These are phyloP conservation scores for Colius striatus DNA, from an alignment of 2,113 vertebrate genomes.

Conservation along the genomic window DNA sequence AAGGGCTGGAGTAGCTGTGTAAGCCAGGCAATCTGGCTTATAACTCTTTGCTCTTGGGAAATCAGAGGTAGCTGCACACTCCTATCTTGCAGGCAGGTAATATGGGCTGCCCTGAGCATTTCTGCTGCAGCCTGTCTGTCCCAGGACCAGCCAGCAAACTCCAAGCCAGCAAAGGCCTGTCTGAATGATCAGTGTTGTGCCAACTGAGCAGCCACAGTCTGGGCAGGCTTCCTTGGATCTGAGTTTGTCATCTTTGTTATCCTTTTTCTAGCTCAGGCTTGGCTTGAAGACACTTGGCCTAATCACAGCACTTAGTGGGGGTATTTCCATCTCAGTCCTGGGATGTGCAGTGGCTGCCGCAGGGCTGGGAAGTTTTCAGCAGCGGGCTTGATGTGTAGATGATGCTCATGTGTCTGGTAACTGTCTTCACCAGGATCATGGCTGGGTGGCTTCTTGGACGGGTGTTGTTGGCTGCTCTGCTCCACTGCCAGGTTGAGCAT, in stretches of 20 bases:
- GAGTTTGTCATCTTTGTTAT: not conserved
- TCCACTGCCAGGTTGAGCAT: rapidly evolving
- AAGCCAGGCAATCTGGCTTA: not conserved
- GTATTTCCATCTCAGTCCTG: rapidly evolving
- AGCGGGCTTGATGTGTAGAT: not conserved
- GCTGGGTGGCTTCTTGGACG: not conserved
- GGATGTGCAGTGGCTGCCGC: not conserved
- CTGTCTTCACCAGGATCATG: rapidly evolving
- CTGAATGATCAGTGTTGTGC: not conserved
- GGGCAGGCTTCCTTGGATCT: not conserved
- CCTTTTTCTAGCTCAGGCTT: not conserved
- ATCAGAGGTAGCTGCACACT: not conserved
- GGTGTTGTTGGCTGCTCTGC: not conserved
- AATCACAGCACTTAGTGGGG: not conserved
- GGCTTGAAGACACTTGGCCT: not conserved
- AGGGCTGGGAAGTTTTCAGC: not conserved
- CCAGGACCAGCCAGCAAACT: not conserved
- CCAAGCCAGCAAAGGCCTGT: not conserved
- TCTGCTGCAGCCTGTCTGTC: not conserved
- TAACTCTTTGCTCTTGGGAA: not conserved
- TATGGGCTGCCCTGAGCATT: not conserved
- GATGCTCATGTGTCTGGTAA: not conserved
- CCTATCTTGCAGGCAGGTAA: not conserved
- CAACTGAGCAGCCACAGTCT: rapidly evolving
- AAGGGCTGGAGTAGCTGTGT: not conserved